Percentiles rank a stretch among this genome's conserved stretches.
Evolutionary conservation across 2,888 invertebrate genomes (phyloP).

Genomic region (Drosophila acutilabella): DNA sequence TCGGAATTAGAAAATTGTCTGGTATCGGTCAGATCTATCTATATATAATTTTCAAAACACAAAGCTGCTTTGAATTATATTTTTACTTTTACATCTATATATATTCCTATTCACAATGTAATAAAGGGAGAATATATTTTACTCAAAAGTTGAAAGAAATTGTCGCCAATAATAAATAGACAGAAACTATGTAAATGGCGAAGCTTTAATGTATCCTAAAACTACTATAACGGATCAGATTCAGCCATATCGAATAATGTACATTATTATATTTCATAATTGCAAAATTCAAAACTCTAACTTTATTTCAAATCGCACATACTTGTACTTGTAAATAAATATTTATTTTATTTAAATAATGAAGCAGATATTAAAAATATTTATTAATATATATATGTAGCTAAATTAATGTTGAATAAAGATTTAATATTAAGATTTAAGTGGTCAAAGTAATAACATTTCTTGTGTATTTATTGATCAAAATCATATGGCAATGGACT

Average conservation of each 20-base stretch:
- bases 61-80: slow-evolving; percentile 1
- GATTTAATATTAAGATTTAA: slow-evolving; percentile 38
- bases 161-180: slow-evolving; percentile 16
- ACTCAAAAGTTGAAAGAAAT: slow-evolving; percentile 15
- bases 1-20: background rate
- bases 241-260: slow-evolving; percentile 61
- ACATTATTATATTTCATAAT: slow-evolving; percentile 54
- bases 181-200: slow-evolving; percentile 40
- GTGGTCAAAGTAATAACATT: slow-evolving; percentile 13
- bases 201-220: slow-evolving; percentile 41
- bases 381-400: slow-evolving; percentile 57
- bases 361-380: slow-evolving; percentile 40
- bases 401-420: slow-evolving; percentile 63
- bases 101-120: slow-evolving; percentile 7
- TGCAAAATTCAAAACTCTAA: slow-evolving; percentile 28
- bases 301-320: slow-evolving; percentile 32
- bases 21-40: slow-evolving; percentile 6
- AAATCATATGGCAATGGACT: too few species aligned
- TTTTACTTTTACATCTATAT: background rate
- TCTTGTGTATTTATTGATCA: background rate
- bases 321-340: slow-evolving; percentile 36
- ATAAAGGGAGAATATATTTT: slow-evolving; percentile 23
- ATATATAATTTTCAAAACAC: slow-evolving; percentile 4
- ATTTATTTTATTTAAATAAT: slow-evolving; percentile 32
- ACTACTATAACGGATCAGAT: slow-evolving; percentile 30